Conservation (phyloP, 2,113 vertebrate species). For the Ceyx margarethae region DNA sequence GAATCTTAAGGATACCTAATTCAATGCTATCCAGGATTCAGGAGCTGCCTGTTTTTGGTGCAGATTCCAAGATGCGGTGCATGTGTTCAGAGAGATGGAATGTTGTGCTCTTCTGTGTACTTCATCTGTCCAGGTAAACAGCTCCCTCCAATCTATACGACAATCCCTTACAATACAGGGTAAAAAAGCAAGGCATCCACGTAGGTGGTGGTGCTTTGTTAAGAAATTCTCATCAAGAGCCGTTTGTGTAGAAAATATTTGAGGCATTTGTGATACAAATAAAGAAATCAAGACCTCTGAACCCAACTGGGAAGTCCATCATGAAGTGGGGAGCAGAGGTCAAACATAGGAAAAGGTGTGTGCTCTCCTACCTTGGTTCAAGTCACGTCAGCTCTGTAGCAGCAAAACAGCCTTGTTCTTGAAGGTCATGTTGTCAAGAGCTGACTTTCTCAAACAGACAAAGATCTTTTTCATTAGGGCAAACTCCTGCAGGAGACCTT, state of each 20-base stretch:
- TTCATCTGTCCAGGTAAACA: neutral
- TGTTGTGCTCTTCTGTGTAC: fast-evolving
- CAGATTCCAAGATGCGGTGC: neutral
- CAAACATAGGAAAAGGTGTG: fast-evolving
- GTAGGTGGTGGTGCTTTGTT: neutral
- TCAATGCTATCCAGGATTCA: neutral
- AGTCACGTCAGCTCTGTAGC: neutral
- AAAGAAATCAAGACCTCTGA: neutral
- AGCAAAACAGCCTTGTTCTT: neutral
- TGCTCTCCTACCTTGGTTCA: neutral
- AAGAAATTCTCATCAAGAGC: neutral
- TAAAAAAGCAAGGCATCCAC: neutral
- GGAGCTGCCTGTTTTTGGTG: neutral
- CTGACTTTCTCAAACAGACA: neutral
- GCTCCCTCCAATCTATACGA: neutral
- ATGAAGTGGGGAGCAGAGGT: neutral
- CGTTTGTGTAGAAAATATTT: neutral
- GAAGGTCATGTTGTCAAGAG: neutral
- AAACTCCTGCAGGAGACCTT: neutral
- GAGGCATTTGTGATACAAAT: neutral
- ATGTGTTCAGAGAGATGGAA: neutral
- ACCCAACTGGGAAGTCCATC: neutral
- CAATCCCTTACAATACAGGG: neutral
- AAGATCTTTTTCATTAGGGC: neutral
- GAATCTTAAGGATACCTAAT: neutral